phyloP scores from a whole-genome alignment of 2,797 vertebrate species.

The Zenarchopterus dispar region DNA sequence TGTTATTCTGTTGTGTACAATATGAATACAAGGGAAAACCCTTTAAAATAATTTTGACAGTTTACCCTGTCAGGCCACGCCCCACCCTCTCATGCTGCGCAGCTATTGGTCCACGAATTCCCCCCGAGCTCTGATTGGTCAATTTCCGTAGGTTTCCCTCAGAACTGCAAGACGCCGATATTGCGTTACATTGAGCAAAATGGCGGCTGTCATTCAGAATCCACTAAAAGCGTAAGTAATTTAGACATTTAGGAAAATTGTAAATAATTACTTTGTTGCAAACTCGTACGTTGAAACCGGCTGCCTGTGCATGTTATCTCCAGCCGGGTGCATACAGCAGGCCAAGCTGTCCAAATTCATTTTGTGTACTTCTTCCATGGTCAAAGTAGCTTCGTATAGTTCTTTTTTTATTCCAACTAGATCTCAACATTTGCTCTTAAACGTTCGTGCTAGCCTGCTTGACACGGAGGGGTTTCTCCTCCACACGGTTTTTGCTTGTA shows the following conservation, averaged over 20 bases:
- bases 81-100: conserved; percentile 54
- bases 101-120: conserved; percentile 86
- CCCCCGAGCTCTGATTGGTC: conserved; percentile 84
- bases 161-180: conserved; percentile 98
- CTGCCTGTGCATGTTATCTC: conserved; percentile 43
- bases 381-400: conserved; percentile 77
- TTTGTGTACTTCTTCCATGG: conserved; percentile 78
- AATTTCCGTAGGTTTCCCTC: conserved; percentile 90
- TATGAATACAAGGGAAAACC: conserved; percentile 92
- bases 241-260: conserved; percentile 71
- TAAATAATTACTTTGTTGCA: conserved; percentile 64
- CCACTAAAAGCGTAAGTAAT: conserved; percentile 99
- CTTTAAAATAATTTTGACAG: conserved; percentile 97
- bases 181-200: conserved; percentile 99
- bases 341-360: conserved; percentile 74
- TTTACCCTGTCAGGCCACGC: conserved; percentile 88
- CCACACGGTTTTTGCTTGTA: conserved; percentile 32
- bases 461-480: conserved; percentile 44
- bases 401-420: conserved; percentile 64
- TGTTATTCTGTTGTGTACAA: conserved; percentile 70
- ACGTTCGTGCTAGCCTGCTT: conserved; percentile 42
- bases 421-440: conserved; percentile 52
- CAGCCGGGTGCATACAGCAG: conserved; percentile 51
- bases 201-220: conserved; percentile 99
- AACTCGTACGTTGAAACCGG: conserved; percentile 37